Evolutionary conservation across 1,140 invertebrate genomes (phyloP), one percentile per base, ranked within the genome.

Genomic region (Oscheius sp.): DNA sequence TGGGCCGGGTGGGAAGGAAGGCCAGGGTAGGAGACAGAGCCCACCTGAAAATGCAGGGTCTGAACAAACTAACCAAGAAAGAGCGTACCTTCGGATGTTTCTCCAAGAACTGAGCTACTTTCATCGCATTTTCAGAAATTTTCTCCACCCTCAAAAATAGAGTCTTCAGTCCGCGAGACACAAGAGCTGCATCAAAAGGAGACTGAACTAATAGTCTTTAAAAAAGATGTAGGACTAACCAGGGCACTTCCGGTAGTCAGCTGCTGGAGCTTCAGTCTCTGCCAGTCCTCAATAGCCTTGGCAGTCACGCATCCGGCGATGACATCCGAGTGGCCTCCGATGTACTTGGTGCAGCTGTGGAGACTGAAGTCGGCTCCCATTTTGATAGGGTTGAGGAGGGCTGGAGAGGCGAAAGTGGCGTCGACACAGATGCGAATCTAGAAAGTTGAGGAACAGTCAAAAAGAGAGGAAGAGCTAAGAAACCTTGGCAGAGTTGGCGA

Each of bases 281-380:
- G 58, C 69, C 69, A 71, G 52, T 71, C 34, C 2, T 64, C 38
- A 15, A 61, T 36, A 29, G 10, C 18, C 2, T 32, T 23, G 15
- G 59, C 38, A 15, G 59, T 71, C 23, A 71, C 69, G n/a, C 58
- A 59, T 15, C 69, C 69, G 26, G 59, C 69, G 52, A 71, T 71
- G 28, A 71, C 69, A 34, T 71, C 69, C 2, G 69, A 63, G 29
- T 71, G 69, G 2, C 69, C 69, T 63, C 69, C 69, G 29, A 71
- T 71, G 35, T 64, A 71, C 36, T 71, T 71, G 26, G 69, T 63
- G 42, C 69, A 71, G 52, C 69, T 71, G 59, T 71, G 69, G 29
- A 71, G 59, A 55, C 32, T 42, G 29, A 71, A 61, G 38, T 71
- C 61, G 10, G 59, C 69, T 26, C 69, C 69, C 7, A 71, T 20